phyloP scores from a whole-genome alignment of 2,797 vertebrate species.

The Numenius phaeopus region DNA sequence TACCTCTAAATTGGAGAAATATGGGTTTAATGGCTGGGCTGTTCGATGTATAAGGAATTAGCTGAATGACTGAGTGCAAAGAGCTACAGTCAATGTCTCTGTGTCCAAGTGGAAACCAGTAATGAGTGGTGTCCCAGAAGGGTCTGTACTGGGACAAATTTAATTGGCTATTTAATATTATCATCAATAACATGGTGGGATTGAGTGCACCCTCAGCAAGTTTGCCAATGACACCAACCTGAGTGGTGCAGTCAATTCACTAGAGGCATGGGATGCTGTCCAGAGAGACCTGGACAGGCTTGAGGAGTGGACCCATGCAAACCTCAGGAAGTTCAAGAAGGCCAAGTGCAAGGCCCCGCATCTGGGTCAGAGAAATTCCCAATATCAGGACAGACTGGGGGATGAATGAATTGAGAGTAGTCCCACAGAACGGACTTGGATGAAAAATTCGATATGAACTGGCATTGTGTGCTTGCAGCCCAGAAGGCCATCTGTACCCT shows the following conservation, averaged over 20 bases:
- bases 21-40: not conserved
- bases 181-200: not conserved
- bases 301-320: not conserved
- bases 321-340: not conserved
- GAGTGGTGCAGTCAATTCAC: not conserved
- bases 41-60: not conserved
- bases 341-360: not conserved
- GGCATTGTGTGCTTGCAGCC: accelerated
- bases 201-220: not conserved
- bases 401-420: not conserved
- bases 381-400: not conserved
- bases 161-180: not conserved
- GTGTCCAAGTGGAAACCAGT: not conserved
- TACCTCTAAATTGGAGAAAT: too few species aligned
- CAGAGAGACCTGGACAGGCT: too few species aligned
- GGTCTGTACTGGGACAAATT: not conserved
- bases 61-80: not conserved
- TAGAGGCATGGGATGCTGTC: not conserved
- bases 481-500: accelerated
- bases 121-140: not conserved
- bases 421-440: not conserved
- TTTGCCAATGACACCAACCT: not conserved
- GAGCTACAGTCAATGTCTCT: not conserved
- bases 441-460: not conserved
- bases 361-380: accelerated